Evolutionary conservation across 2,797 vertebrate genomes (phyloP), one percentile per base, ranked within the genome.

Genomic region (Adrianichthys oophorus): DNA sequence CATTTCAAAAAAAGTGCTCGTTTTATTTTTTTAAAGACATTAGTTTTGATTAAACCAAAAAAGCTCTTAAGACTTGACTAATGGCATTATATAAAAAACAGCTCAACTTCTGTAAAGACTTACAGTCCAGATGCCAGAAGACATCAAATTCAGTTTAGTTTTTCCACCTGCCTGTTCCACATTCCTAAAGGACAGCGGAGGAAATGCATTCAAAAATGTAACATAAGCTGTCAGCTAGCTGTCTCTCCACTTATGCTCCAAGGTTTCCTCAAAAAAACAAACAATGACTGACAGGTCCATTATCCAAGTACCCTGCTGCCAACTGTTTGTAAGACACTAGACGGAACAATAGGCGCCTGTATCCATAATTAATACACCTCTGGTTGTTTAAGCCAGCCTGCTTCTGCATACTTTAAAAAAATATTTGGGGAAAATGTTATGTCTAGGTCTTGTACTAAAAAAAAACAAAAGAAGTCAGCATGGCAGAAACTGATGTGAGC

Each of bases 371-470:
- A 85, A 91, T 90, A 77, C 1, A 46, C 68, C 69, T 56, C 62
- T 74, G 76, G 82, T 87, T 89, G 86, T 88, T 87, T 85, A 73
- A 86, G 83, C 78, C 78, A 78, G 53, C 63, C 23, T 61, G 66
- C 65, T 51, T 79, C 90, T 87, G 75, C 83, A 91, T 91, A 86
- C 91, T 92, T 91, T 73, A 90, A 73, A 83, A 80, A 79, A 89
- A 89, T 85, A 86, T 82, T 82, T 80, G 62, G 77, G 78, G 82
- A 86, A 87, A 85, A 79, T 76, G 80, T 87, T 85, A 85, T 82
- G 78, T 79, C 82, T 82, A 74, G 67, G 73, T 82, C 74, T 85
- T 83, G 78, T 73, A 78, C 63, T 61, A 68, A 57, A 56, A 78
- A 70, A 69, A 80, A 79, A 89, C 80, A 83, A 80, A 86, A 74